Evolutionary conservation across 2,888 invertebrate genomes (phyloP).

Genomic region (Himalopsyche japonica): DNA sequence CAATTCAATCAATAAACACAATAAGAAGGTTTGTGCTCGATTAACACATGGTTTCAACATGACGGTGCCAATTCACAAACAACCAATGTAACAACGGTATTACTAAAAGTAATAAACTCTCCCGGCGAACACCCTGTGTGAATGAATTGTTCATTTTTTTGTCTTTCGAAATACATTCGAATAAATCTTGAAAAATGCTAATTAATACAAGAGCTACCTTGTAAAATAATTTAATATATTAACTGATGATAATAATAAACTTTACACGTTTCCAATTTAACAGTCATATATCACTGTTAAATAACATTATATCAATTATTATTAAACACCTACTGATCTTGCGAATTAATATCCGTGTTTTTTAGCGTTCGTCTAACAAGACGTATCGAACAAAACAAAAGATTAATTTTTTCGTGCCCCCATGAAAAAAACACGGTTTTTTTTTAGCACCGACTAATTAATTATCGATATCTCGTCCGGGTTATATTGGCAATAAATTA

Average conservation of each 20-base stretch:
- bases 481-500: neutral
- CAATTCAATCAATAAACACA: too few species aligned
- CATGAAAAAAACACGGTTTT: neutral
- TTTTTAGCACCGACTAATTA: neutral
- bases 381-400: neutral
- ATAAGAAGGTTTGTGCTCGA: too few species aligned
- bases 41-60: too few species aligned
- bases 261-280: neutral
- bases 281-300: neutral
- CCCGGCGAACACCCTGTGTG: too few species aligned
- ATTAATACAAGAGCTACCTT: too few species aligned
- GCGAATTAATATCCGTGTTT: neutral
- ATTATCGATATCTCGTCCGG: neutral
- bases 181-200: too few species aligned
- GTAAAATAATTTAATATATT: neutral
- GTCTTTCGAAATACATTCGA: too few species aligned
- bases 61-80: too few species aligned
- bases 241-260: neutral
- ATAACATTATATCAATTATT: neutral
- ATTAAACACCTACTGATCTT: neutral
- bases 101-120: too few species aligned
- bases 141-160: too few species aligned
- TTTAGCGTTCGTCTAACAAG: neutral
- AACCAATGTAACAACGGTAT: too few species aligned
- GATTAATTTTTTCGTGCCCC: neutral